Conservation (phyloP, 1,140 invertebrate genomes). For the Drosophila sucinea region DNA sequence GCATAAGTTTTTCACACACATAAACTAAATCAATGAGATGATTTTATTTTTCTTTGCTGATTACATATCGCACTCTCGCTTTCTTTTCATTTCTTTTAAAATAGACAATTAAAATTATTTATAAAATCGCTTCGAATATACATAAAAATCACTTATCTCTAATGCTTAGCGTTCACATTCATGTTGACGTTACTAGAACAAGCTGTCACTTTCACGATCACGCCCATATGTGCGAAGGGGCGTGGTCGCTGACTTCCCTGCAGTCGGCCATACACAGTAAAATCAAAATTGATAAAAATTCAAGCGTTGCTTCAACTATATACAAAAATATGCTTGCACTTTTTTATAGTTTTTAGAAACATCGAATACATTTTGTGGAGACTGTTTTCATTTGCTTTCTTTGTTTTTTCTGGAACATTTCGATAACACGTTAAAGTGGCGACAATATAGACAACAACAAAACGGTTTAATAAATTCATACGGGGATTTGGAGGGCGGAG, state of each 20-base stretch:
- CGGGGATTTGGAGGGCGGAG: conserved; percentile 15
- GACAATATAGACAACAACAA: conserved; percentile 35
- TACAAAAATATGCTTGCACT: conserved; percentile 71
- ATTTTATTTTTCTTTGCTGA: conserved; percentile 25
- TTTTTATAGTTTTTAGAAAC: conserved; percentile 43
- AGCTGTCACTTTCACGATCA: conserved; percentile 35
- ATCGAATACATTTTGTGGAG: conserved; percentile 23
- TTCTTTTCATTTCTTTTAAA: conserved; percentile 58
- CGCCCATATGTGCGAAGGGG: conserved; percentile 33
- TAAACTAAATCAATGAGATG: conserved; percentile 66
- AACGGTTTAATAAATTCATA: conserved; percentile 26
- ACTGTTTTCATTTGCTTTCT: conserved; percentile 23
- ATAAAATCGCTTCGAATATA: conserved; percentile 71
- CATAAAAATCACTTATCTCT: conserved; percentile 77
- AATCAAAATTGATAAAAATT: conserved; percentile 60
- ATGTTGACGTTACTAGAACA: conserved; percentile 25
- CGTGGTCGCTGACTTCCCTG: conserved; percentile 43
- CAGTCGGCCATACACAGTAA: conserved; percentile 62
- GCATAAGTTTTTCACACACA: conserved; percentile 71
- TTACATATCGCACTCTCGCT: background rate
- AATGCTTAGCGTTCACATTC: conserved; percentile 79
- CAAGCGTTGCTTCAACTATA: conserved; percentile 72
- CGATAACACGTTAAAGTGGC: conserved; percentile 44
- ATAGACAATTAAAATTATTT: conserved; percentile 82
- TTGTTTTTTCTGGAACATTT: conserved; percentile 52